phyloP scores from a whole-genome alignment of 2,797 vertebrate genomes.

The Hozukius guyotensis region DNA sequence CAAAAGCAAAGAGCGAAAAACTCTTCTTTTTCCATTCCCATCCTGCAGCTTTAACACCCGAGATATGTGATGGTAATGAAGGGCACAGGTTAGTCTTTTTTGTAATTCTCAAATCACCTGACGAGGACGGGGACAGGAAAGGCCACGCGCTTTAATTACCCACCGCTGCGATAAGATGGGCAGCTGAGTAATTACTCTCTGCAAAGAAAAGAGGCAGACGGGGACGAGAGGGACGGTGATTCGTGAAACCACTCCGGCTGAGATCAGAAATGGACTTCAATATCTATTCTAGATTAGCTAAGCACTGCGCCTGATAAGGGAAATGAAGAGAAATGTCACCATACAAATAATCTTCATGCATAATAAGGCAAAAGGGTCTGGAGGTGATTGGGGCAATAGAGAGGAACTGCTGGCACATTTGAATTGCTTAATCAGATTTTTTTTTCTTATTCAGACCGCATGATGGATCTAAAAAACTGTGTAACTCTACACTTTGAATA shows the following conservation, averaged over 20 bases:
- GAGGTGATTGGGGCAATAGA: constrained; percentile 32
- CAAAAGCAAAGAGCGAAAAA: constrained; percentile 15
- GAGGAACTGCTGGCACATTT: constrained; percentile 36
- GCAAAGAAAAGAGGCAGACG: constrained; percentile 45
- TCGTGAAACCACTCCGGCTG: constrained; percentile 50
- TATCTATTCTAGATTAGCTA: constrained; percentile 60
- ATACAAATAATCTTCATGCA: constrained; percentile 55
- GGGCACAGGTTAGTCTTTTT: constrained; percentile 59
- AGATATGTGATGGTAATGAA: constrained; percentile 60
- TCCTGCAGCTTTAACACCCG: constrained; percentile 14
- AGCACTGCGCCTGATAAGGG: constrained; percentile 50
- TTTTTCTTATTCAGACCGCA: not conserved
- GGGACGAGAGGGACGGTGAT: constrained; percentile 36
- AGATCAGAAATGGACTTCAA: constrained; percentile 61
- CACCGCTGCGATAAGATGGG: constrained; percentile 67
- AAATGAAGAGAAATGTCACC: constrained; percentile 66
- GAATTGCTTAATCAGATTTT: constrained; percentile 33
- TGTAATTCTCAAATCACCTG: constrained; percentile 65
- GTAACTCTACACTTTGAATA: constrained; percentile 3
- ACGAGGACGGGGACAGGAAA: constrained; percentile 47
- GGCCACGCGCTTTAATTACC: constrained; percentile 69
- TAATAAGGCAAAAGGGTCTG: constrained; percentile 40
- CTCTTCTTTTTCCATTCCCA: constrained; percentile 10
- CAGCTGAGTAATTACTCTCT: constrained; percentile 68
- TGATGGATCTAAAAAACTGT: constrained; percentile 16